Base-by-base conservation (phyloP, 2,797 vertebrate genomes). In the Chelon auratus region DNA sequence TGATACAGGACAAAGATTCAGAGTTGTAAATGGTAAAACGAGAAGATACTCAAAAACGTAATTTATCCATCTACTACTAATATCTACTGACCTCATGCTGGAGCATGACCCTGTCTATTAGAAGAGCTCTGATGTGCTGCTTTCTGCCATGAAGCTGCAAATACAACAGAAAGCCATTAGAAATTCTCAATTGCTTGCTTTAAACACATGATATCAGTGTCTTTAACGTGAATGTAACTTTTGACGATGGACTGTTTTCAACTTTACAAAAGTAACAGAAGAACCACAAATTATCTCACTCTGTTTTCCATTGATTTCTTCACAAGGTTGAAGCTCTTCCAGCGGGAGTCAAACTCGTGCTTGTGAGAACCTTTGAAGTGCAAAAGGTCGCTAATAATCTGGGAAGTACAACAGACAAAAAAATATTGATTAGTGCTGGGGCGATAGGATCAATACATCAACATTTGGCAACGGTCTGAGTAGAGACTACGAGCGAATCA, bases 271-370 rank as follows among this genome's bases (percentile, higher is more conserved):
- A 20, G 13, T 22, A 59, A 54, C 3, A 52, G 1, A 42, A 54
- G 33, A 50, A 18, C 12, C 69, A 37, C 11, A 5, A 51, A 53
- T 33, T 72, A 71, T 93, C 96, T 95, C 54, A 99, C 98, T 94
- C 95, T 93, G 91, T 99, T 98, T 91, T 99, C 98, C 98, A 99
- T 99, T 11, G 98, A 98, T 87, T 98, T 99, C 90, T 99, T 99
- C 82, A 99, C 97, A 69, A 99, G 92, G 78, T 95, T 97, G 93
- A 99, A 99, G 91, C 97, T 99, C 89, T 99, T 99, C 98, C 98
- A 99, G 48, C 97, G 95, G 0, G 97, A 97, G 85, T 99, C 97
- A 91, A 99, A 99, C 90, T 99, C 97, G n/a, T 97, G 95, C 71
- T 98, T 99, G 90, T 99, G 97, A 80, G 96, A 97, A 53, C 98